Base-by-base conservation (phyloP, 2,888 invertebrate genomes). In the Phalera bucephala region DNA sequence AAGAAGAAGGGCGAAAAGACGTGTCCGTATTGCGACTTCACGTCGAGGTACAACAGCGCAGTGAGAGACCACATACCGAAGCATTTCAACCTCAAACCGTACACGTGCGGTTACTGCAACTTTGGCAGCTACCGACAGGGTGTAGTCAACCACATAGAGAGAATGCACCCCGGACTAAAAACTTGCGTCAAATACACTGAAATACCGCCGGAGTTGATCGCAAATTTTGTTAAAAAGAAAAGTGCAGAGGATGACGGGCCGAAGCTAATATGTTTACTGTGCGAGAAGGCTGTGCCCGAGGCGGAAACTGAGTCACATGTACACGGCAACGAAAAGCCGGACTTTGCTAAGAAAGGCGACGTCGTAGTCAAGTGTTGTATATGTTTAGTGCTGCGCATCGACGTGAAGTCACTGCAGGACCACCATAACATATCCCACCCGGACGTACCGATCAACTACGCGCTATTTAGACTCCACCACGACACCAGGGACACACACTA, bases 11-110 rank as follows among this genome's bases (percentile, higher is more conserved):
- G 5, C 0, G 6, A 25, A 0, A 47, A 43, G 13, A 39, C 53
- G 3, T 91, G 91, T 37, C 62, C 62, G 0, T 56, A 72, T 46
- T 91, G 91, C 52, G 42, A 52, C 0, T 75, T 59, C 38, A 35
- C 31, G 0, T 42, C 52, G 0, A 57, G 47, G 33, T 48, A 64
- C 28, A 25, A 37, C 3, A 52, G 54, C 9, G 56, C 63, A 8
- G 32, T 88, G n/a, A 70, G 66, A 9, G 67, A 73, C 26, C 92
- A 92, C 52, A 59, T 83, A 3, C 59, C 82, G 19, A 64, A 75
- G 2, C 92, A 92, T 58, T 91, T 83, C 74, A 69, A 75, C 2
- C 49, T 88, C 5, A 86, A 85, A 40, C 85, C 90, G 0, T 86
- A 62, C 40, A 53, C 52, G 0, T 92, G 92, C 49, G 46, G 41